Evolutionary conservation across 1,140 invertebrate genomes (phyloP), one percentile per base, ranked within the genome.

Genomic region (Aphidius ervi): DNA sequence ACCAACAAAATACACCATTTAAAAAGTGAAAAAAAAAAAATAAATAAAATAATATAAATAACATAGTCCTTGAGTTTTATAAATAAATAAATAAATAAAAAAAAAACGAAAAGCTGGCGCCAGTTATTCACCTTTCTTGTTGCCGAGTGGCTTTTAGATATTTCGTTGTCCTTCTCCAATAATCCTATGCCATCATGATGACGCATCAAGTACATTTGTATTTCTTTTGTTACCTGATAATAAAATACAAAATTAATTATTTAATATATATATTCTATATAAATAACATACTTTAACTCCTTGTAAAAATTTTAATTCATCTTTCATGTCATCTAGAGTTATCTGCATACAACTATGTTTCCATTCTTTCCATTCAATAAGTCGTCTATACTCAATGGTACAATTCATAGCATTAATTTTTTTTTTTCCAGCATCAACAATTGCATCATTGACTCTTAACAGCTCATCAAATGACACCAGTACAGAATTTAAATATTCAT

Each of bases 341-440:
- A 84, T 85, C 60, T 78, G 81, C 65, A 82, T 75, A 67, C 82
- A 82, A 20, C 78, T 76, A 65, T 86, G 85, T 60, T 83, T 79
- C 85, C 86, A 88, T 69, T 87, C 84, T 65, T 81, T 81, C 31
- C 73, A 71, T 23, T 83, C 70, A 63, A 86, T 85, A n/a, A 71
- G 73, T 42, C 82, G 75, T 5, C 77, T 69, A 45, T 84, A 83
- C 9, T 76, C 61, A 10, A 82, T 79, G 0, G 77, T 77, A 16
- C 76, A 67, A 9, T 74, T 70, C 72, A 85, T 83, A 0, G 81
- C 77, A 49, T 67, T 70, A 5, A 86, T 65, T 67, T 86, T 86
- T 56, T 74, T 74, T 42, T 75, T 65, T 4, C 84, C 85, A 4
- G 78, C 80, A 45, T 58, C 81, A 65, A 81, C 62, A 60, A 89